Conservation (phyloP, 2,113 vertebrate genomes). For the Cranoglanis bouderius region DNA sequence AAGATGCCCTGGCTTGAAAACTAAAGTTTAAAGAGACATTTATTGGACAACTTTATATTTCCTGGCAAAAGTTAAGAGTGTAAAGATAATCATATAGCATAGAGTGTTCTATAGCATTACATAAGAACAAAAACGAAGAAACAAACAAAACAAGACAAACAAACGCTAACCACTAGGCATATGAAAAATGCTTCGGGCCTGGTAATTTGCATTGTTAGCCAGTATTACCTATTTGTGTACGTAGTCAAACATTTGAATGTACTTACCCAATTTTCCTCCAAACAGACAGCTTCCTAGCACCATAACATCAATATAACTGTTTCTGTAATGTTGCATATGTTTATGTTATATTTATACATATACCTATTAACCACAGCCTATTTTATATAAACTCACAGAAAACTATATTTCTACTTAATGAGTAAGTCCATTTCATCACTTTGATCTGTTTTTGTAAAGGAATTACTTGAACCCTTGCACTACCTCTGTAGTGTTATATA, state of each 20-base stretch:
- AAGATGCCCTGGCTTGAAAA: not conserved
- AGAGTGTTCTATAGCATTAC: not conserved
- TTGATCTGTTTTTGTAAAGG: not conserved
- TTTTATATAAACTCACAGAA: not conserved
- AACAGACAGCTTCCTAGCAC: not conserved
- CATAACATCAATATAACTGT: not conserved
- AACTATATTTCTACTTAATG: not conserved
- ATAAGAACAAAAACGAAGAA: not conserved
- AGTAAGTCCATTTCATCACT: not conserved
- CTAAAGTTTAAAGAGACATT: not conserved
- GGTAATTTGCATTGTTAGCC: not conserved
- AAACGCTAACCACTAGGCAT: too few relatives aligned
- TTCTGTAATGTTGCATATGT: not conserved
- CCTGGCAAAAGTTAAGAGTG: not conserved
- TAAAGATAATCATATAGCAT: not conserved
- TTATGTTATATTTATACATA: not conserved
- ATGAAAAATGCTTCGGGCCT: not conserved
- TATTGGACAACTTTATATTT: not conserved
- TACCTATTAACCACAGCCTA: not conserved
- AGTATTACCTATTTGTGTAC: not conserved
- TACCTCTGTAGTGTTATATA: not conserved
- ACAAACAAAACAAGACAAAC: not conserved
- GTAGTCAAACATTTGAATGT: not conserved
- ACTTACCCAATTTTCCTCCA: not conserved
- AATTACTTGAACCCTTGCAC: not conserved